phyloP scores from a whole-genome alignment of 2,113 vertebrate species.

The Chaetodon auriga region DNA sequence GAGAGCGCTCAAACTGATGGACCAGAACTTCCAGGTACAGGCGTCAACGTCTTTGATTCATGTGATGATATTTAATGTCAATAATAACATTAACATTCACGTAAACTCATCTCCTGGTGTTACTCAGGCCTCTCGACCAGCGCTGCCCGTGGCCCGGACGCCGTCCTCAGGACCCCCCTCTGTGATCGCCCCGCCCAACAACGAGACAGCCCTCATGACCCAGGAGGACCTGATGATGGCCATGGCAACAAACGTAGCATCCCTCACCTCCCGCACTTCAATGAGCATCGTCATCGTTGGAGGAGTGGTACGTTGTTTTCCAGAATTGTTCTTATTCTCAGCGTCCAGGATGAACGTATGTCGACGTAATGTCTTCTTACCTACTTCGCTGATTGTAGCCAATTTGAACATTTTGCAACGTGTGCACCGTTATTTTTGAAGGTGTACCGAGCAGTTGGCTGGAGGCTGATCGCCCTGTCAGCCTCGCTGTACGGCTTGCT shows the following conservation, averaged over 20 bases:
- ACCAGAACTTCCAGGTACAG: conserved; percentile 88
- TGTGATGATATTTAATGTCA: background rate
- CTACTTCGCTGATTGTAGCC: too few relatives aligned
- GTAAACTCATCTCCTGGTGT: background rate
- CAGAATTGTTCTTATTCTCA: background rate
- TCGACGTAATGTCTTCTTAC: background rate
- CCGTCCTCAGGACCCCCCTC: conserved; percentile 83
- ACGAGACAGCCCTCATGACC: conserved; percentile 77
- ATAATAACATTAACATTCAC: background rate
- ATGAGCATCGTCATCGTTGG: conserved; percentile 91
- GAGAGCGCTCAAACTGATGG: conserved; percentile 87
- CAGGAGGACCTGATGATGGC: conserved; percentile 93
- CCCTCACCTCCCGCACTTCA: conserved; percentile 94
- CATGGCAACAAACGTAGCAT: conserved; percentile 89
- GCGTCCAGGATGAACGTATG: background rate
- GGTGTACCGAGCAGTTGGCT: conserved; percentile 93
- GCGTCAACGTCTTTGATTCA: background rate
- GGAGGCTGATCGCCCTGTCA: conserved; percentile 91
- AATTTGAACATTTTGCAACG: too few relatives aligned
- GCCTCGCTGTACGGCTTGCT: conserved; percentile 90
- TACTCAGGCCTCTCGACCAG: conserved; percentile 84
- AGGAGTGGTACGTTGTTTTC: conserved; percentile 90
- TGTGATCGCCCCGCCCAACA: conserved; percentile 53
- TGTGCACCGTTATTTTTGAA: conserved; percentile 61
- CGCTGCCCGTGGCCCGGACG: conserved; percentile 82